phyloP scores from a whole-genome alignment of 2,888 invertebrate species.

The Oscheius sp. region DNA sequence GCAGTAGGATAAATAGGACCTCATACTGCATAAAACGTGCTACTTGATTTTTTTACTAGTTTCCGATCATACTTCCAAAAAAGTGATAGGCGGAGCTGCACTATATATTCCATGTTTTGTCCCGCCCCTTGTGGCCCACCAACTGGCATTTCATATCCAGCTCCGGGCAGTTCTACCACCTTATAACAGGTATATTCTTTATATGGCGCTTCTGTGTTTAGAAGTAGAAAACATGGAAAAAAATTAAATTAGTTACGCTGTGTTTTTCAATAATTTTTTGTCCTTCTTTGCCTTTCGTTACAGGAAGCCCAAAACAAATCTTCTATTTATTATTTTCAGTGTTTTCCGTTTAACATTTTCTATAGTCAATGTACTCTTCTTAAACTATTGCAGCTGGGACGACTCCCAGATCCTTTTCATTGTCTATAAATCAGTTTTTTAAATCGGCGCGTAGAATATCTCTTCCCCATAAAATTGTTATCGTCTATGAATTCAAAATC shows the following conservation, averaged over 20 bases:
- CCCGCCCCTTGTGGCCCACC: slow-evolving; percentile 21
- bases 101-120: slow-evolving; percentile 30
- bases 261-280: background rate
- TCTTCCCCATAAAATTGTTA: background rate
- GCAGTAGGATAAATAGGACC: too few relatives aligned
- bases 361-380: background rate
- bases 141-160: slow-evolving; percentile 30
- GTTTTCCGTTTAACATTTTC: too few relatives aligned
- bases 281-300: background rate
- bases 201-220: too few relatives aligned
- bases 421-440: too few relatives aligned
- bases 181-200: too few relatives aligned
- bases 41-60: background rate
- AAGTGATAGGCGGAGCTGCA: slow-evolving; percentile 19
- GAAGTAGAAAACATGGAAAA: background rate
- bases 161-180: background rate
- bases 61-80: background rate
- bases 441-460: background rate
- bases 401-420: too few relatives aligned
- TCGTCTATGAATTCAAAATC: background rate
- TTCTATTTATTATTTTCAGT: background rate
- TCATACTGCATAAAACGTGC: background rate
- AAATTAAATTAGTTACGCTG: background rate
- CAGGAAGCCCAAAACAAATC: background rate
- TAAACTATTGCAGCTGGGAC: slow-evolving; percentile 3